A percentile compares a stretch with the other conserved stretches of the same genome.
Conservation (phyloP, 2,113 vertebrate species). For the Oryzias javanicus region DNA sequence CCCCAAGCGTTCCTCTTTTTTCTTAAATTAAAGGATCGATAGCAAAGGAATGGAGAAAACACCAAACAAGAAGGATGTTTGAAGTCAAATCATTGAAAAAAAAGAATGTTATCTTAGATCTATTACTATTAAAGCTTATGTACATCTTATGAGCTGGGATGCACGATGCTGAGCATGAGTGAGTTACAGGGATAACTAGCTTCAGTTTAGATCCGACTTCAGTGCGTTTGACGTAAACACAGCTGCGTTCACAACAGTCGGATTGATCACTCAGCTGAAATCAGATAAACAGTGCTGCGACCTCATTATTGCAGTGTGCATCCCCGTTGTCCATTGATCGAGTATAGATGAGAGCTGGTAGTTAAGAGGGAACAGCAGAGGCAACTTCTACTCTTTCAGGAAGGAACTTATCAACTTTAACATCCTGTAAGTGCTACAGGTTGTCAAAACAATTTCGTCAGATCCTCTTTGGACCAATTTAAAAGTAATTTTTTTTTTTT, state of each 20-base stretch:
- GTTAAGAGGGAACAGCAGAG: too few species aligned
- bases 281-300: constrained; percentile 8
- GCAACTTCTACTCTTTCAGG: too few species aligned
- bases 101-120: too few species aligned
- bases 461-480: too few species aligned
- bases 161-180: neutral
- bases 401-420: too few species aligned
- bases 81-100: too few species aligned
- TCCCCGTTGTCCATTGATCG: constrained; percentile 8
- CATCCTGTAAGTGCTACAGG: too few species aligned
- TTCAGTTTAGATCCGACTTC: neutral
- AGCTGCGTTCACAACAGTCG: neutral
- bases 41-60: too few species aligned
- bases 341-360: neutral
- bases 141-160: neutral
- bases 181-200: neutral
- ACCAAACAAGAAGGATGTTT: too few species aligned
- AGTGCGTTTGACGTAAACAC: neutral
- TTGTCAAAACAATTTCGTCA: too few species aligned
- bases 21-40: neutral
- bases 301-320: constrained; percentile 25
- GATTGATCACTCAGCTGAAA: constrained; percentile 14
- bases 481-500: too few species aligned
- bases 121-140: neutral
- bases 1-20: neutral